phyloP scores from a whole-genome alignment of 2,797 vertebrate species.

The Oryzias sinensis region DNA sequence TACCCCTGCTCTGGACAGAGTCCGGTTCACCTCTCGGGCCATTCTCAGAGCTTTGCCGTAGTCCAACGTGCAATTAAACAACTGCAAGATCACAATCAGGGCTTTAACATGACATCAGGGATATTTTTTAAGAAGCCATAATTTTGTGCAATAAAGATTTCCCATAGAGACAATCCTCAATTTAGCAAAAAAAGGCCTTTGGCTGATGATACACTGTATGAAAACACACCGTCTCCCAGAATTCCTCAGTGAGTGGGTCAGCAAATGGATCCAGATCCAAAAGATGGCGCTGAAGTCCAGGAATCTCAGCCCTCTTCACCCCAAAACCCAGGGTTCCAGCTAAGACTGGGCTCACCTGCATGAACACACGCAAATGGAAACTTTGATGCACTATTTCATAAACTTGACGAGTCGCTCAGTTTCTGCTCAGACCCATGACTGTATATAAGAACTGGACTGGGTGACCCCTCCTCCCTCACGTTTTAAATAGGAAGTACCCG shows the following conservation, averaged over 20 bases:
- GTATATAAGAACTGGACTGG: too few species aligned
- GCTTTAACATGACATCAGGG: not conserved
- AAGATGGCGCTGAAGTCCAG: constrained; percentile 76
- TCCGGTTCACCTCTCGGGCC: constrained; percentile 43
- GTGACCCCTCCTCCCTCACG: too few species aligned
- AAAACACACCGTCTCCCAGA: constrained; percentile 80
- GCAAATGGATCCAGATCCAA: constrained; percentile 76
- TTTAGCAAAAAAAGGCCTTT: not conserved
- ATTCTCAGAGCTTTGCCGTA: constrained; percentile 47
- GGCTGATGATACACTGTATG: not conserved
- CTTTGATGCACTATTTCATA: too few species aligned
- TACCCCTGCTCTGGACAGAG: constrained; percentile 34
- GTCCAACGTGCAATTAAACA: constrained; percentile 84
- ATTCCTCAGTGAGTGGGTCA: constrained; percentile 80
- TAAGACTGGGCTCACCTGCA: constrained; percentile 70
- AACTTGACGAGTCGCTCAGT: too few species aligned
- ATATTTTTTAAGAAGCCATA: too few species aligned
- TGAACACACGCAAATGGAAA: constrained; percentile 2
- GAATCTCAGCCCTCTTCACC: constrained; percentile 76
- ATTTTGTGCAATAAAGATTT: too few species aligned
- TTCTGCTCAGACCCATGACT: too few species aligned
- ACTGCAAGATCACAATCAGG: constrained; percentile 36
- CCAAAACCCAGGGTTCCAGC: constrained; percentile 84
- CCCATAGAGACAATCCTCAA: too few species aligned
- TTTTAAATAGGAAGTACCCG: too few species aligned